Base-by-base conservation (phyloP, 2,113 vertebrate species). In the Edolisoma coerulescens region DNA sequence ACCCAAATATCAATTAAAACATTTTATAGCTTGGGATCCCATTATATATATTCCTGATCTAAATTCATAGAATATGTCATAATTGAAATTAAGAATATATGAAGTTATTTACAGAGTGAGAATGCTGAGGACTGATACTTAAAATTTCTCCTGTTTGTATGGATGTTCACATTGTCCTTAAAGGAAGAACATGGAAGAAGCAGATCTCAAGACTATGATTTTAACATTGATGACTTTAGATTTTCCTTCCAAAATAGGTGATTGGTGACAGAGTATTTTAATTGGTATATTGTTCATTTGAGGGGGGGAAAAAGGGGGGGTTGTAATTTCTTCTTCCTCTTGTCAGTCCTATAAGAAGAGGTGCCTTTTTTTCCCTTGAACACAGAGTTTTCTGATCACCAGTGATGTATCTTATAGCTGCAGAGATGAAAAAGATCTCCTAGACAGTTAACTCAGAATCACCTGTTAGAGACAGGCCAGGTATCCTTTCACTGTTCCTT, bases 291-390 rank as follows among this genome's bases (percentile, higher is more conserved):
- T 60, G 15, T 30, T 79, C 22, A 84, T 53, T 10, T 68, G 27
- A 53, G 8, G 7, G 3, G 7, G 0, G 6, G 1, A 21, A 8
- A 30, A 22, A 45, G n/a, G n/a, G 39, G 39, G 39, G 39, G 39
- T 76, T 84, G 9, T 60, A 59, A 44, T 79, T 90, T 37, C 21
- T 89, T 78, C 16, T 79, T 77, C 39, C 80, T 76, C 16, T 53
- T 85, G 13, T 69, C 77, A 87, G 15, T 45, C 19, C 50, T 27
- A 2, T 49, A 82, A 91, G 44, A 26, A 87, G 44, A 84, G 18
- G 65, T 42, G 37, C n/a, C 24, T 73, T 73, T 91, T 84, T 61
- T 11, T 5, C 2, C 41, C 49, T 21, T 16, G 2, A 87, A 63
- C 13, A 76, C 2, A 45, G 41, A 87, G 54, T 74, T 50, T 91